phyloP scores from a whole-genome alignment of 2,888 invertebrate species.

The Magallana nippona region DNA sequence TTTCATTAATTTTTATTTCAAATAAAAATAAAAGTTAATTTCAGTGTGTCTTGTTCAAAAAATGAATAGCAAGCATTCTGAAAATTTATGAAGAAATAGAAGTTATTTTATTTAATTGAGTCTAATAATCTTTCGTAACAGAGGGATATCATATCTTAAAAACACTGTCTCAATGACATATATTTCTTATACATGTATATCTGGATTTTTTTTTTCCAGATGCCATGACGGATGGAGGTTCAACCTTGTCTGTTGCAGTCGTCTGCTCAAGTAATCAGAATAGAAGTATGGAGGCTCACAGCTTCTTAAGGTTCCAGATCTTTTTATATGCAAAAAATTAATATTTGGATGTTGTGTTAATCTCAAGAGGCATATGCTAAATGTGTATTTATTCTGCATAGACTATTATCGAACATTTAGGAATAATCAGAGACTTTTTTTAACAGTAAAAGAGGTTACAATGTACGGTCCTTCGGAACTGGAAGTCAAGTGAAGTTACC shows the following conservation, averaged over 20 bases:
- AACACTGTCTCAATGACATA: not conserved
- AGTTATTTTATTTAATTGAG: no score
- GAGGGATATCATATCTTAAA: no score
- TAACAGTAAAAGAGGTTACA: conserved; percentile 95
- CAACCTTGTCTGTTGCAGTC: conserved; percentile 86
- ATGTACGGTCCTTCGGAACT: conserved; percentile 92
- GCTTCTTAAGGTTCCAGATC: conserved; percentile 86
- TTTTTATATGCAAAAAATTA: not conserved
- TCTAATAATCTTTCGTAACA: no score
- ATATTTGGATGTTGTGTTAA: not conserved
- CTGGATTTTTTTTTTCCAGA: not conserved
- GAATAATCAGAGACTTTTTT: conserved; percentile 41
- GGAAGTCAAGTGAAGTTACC: conserved; percentile 92
- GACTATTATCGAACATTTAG: not conserved
- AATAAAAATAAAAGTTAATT: no score
- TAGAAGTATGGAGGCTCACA: conserved; percentile 99
- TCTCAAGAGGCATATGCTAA: not conserved
- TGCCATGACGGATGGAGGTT: conserved; percentile 25
- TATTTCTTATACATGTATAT: not conserved
- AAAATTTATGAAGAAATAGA: no score
- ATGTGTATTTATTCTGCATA: not conserved
- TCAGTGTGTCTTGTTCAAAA: no score
- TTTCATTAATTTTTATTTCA: no score
- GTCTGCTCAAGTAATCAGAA: conserved; percentile 99
- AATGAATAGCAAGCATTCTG: no score